phyloP scores from a whole-genome alignment of 1,140 invertebrate genomes.

The Drosophila navojoa region DNA sequence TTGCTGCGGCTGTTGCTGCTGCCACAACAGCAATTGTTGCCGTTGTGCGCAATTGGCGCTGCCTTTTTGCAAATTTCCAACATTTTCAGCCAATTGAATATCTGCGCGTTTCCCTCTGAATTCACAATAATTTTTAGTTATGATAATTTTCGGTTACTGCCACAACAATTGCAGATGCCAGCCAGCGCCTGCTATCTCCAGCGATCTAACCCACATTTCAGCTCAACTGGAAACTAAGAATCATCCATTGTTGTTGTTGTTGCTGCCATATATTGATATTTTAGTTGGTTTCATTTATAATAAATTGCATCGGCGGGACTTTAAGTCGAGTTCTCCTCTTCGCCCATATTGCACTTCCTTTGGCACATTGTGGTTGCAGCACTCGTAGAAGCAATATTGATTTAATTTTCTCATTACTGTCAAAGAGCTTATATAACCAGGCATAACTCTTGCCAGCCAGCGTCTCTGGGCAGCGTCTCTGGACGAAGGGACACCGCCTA shows the following conservation, averaged over 20 bases:
- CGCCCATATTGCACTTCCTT: no score
- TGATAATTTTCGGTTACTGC: slow-evolving; percentile 69
- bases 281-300: slow-evolving; percentile 4
- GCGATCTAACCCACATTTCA: slow-evolving; percentile 59
- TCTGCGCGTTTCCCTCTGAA: slow-evolving; percentile 36
- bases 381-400: background rate
- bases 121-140: slow-evolving; percentile 74
- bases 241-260: slow-evolving; percentile 10
- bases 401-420: slow-evolving; percentile 33
- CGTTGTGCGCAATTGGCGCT: slow-evolving; percentile 66
- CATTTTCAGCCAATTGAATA: slow-evolving; percentile 71
- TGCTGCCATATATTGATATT: slow-evolving; percentile 5
- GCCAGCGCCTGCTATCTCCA: slow-evolving; percentile 23
- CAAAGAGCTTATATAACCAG: slow-evolving; percentile 13
- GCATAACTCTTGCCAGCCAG: slow-evolving; percentile 3
- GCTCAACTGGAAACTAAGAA: background rate
- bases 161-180: slow-evolving; percentile 52
- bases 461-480: slow-evolving; percentile 22
- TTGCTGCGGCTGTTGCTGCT: slow-evolving; percentile 48
- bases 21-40: slow-evolving; percentile 16
- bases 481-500: slow-evolving; percentile 42
- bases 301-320: background rate
- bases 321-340: no score
- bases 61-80: slow-evolving; percentile 74
- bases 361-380: background rate